Evolutionary conservation across 2,797 vertebrate genomes (phyloP), one percentile per base, ranked within the genome.

Genomic region (Coracias cyanogaster): DNA sequence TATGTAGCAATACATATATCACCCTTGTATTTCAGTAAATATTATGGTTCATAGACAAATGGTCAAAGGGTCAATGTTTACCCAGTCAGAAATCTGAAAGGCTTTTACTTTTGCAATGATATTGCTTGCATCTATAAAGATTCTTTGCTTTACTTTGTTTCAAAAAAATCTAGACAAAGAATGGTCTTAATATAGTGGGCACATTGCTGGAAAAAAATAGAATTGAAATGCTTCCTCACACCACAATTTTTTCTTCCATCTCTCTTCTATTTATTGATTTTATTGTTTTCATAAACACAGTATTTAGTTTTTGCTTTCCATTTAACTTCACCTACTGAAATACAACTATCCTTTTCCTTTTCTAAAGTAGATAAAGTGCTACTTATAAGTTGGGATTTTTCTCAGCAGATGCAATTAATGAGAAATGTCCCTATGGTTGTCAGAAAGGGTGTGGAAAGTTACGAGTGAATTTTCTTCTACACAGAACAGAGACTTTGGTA

Each of bases 241-340:
- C 7, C 9, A 74, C 58, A 76, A 4, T 69, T 90, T 94, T 93
- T 90, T 35, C 20, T 96, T 93, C 5, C 1, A 33, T 82, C 15
- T 60, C 86, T 60, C 55, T 49, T 73, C 8, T 83, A 39, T 93
- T 70, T 82, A 92, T 51, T 62, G 29, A 71, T 91, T 82, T 87
- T 89, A 72, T 87, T 80, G 6, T 74, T 96, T 96, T 85, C 22
- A 52, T 93, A 92, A 94, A 87, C 55, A 43, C 10, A 57, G 8
- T 21, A 35, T 71, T 71, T 41, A 7, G 1, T 0, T 83, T 83
- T 81, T 89, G 21, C 25, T 61, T 10, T 37, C 20, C 7, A 4
- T 69, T 76, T 79, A 79, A 76, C 21, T 46, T 10, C 54, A 35
- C 10, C 6, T 55, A n/a, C 24, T 74, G 49, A 91, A 77, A 64